Evolutionary conservation across 1,140 invertebrate genomes (phyloP), one percentile per base, ranked within the genome.

Genomic region (Aethina tumida): DNA sequence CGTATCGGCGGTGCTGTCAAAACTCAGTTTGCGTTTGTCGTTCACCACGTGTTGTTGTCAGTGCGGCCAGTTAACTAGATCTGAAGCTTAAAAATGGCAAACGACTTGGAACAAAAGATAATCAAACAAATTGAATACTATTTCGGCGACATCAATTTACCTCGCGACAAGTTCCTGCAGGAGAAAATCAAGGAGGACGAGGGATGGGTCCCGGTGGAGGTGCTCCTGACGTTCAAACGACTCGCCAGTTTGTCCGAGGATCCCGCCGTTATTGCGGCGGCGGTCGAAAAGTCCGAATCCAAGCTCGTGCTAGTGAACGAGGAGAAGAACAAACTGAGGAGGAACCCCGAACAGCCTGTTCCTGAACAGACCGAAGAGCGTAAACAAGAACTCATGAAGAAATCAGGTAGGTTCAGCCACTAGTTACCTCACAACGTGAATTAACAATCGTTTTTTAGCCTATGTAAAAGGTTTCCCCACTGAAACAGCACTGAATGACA

Each of bases 401-500:
- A 83, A 38, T 87, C 89, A 26, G 58, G 58, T 60, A 49, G 44
- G 35, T 41, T 22, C 20, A 7, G 36, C 28, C 5, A 43, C 19
- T 8, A 19, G 7, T 41, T 26, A 15, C 13, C 13, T n/a, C 14
- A 32, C 6, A 15, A 32, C 7, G 9, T 1, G 14, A 14, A 7
- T 27, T 6, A 8, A 24, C 6, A 22, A 29, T 38, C 33, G 48
- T 31, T 32, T 55, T 57, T 25, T 42, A 30, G 70, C 88, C 13
- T 97, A 97, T 65, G 73, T 79, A 17, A 96, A 96, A 73, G 88
- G 88, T 26, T 96, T 97, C 55, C 80, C 86, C 2, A 61, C 73
- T 32, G 77, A 83, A 13, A 63, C 67, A 0, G 69, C 66, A 5
- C 69, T 96, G 8, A 77, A 85, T 52, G 70, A 78, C 1, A 59